A percentile compares a stretch with the other conserved stretches of the same genome.
These are phyloP conservation scores for Phrynosoma platyrhinos DNA, from an alignment of 2,113 vertebrate species.

Conservation along the genomic window DNA sequence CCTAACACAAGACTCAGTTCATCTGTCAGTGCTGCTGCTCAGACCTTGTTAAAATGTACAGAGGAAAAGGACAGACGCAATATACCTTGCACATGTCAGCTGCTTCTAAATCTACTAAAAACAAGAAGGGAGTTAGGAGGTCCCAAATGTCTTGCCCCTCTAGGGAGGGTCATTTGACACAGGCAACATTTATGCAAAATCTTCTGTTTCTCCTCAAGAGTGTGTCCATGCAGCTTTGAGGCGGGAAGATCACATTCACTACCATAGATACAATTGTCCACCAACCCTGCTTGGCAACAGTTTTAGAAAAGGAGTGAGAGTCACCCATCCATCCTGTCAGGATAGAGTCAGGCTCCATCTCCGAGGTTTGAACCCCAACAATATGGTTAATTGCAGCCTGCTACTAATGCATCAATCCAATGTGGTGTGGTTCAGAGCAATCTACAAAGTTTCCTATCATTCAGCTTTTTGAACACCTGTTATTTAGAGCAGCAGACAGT, in stretches of 20 bases:
- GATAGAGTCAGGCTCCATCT: background rate
- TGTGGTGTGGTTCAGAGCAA: background rate
- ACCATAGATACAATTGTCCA: background rate
- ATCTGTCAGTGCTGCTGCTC: background rate
- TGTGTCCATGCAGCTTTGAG: background rate
- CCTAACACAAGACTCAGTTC: background rate
- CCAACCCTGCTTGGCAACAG: background rate
- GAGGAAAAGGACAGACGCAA: background rate
- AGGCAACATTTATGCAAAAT: background rate
- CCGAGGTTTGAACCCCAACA: background rate
- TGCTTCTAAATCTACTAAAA: background rate
- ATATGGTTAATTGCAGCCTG: background rate
- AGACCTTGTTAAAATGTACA: background rate
- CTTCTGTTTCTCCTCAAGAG: background rate
- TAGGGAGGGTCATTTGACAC: background rate
- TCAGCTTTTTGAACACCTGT: conserved; percentile 10
- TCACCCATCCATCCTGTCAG: background rate
- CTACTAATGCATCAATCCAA: background rate
- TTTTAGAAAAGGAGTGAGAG: background rate
- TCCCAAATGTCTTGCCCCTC: background rate
- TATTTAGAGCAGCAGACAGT: background rate
- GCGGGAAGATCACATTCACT: background rate
- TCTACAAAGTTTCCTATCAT: background rate
- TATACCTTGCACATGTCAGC: background rate
- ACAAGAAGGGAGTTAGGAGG: too few species aligned